Evolutionary conservation across 1,140 invertebrate genomes (phyloP).

Genomic region (Melitaea cinxia): DNA sequence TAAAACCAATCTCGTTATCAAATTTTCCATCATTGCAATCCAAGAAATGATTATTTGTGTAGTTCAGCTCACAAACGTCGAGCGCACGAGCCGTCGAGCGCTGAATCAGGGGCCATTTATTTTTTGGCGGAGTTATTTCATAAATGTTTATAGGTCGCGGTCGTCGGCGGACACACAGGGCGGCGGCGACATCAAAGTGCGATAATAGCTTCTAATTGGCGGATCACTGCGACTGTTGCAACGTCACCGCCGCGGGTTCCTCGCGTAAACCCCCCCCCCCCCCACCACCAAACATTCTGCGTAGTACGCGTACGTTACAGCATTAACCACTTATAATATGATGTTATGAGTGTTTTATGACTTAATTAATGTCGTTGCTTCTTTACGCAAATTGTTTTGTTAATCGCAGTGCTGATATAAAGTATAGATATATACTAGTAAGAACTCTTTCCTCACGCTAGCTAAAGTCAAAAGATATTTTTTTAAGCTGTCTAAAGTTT

Average conservation of each 20-base stretch:
- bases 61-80: conserved; percentile 1
- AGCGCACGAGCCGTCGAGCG: neutral
- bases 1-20: neutral
- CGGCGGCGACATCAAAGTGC: conserved; percentile 27
- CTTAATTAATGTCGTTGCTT: too few relatives aligned
- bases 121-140: conserved; percentile 15
- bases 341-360: too few relatives aligned
- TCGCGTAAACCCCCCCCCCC: neutral
- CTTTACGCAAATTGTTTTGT: too few relatives aligned
- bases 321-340: too few relatives aligned
- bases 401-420: too few relatives aligned
- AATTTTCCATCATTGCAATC: neutral
- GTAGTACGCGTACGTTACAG: too few relatives aligned
- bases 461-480: too few relatives aligned
- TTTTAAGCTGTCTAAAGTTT: too few relatives aligned
- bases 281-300: neutral
- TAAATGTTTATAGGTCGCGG: conserved; percentile 9
- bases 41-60: neutral
- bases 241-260: neutral
- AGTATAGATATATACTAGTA: too few relatives aligned
- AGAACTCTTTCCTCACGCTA: too few relatives aligned
- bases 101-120: neutral
- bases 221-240: conserved; percentile 14
- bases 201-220: conserved; percentile 21
- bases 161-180: conserved; percentile 13